Evolutionary conservation across 2,113 vertebrate species (phyloP).

Genomic region (Paramormyrops kingsleyae): DNA sequence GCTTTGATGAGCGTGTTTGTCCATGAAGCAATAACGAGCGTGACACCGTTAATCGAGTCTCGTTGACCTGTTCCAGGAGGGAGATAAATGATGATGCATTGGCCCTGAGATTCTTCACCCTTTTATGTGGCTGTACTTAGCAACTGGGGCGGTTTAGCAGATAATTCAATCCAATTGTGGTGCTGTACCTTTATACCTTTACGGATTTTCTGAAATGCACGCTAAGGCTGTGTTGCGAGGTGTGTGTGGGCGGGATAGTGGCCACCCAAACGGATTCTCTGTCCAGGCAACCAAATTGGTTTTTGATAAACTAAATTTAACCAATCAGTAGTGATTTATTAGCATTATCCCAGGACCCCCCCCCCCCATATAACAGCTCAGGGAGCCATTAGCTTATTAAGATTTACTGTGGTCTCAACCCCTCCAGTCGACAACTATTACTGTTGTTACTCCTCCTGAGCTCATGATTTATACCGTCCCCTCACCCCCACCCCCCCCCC

Average conservation of each 20-base stretch:
- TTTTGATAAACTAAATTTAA: not conserved
- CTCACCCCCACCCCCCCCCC: not conserved
- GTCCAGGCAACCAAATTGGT: not conserved
- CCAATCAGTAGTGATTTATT: not conserved
- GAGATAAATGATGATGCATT: not conserved
- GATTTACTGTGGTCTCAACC: not conserved
- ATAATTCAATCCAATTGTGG: not conserved
- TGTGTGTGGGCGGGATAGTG: not conserved
- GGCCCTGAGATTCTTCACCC: not conserved
- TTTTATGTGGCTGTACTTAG: not conserved
- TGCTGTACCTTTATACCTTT: not conserved
- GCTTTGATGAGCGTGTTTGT: not conserved
- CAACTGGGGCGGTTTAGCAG: not conserved
- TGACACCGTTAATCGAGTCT: not conserved
- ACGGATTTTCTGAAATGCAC: not conserved
- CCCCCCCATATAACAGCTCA: not conserved
- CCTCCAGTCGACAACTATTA: not conserved
- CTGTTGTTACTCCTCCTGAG: not conserved
- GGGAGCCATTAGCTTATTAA: not conserved
- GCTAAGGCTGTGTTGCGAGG: not conserved
- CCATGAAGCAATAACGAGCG: not conserved
- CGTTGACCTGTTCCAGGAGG: not conserved
- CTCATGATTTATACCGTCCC: not conserved
- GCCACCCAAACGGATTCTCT: not conserved
- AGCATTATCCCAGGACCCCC: not conserved